These are phyloP conservation scores for Lepus townsendii DNA, from an alignment of 2,797 vertebrate species.

Conservation along the genomic window DNA sequence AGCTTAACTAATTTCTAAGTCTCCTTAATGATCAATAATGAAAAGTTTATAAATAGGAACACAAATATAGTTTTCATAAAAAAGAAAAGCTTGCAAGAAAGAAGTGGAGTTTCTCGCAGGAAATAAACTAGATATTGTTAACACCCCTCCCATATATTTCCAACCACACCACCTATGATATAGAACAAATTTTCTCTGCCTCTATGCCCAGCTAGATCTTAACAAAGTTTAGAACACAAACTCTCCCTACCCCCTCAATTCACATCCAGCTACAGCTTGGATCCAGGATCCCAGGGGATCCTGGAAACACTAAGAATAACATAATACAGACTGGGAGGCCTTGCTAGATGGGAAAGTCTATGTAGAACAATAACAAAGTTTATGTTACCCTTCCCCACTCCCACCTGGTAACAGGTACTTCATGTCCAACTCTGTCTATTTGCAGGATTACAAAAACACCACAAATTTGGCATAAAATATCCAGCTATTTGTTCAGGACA, in stretches of 20 bases:
- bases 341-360: not conserved
- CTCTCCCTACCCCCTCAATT: constrained; percentile 59
- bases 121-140: constrained; percentile 59
- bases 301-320: constrained; percentile 18
- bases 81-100: not conserved
- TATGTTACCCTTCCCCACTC: not conserved
- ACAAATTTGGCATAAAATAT: not conserved
- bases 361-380: not conserved
- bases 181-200: constrained; percentile 54
- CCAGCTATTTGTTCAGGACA: not conserved
- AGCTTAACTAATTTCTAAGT: not conserved
- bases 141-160: constrained; percentile 45
- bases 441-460: not conserved
- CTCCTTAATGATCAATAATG: not conserved
- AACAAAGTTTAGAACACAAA: constrained; percentile 30
- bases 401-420: not conserved
- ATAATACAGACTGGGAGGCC: not conserved
- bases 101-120: constrained; percentile 9
- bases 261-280: not conserved
- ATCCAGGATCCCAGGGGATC: constrained; percentile 59
- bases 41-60: constrained; percentile 23
- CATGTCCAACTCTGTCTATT: not conserved
- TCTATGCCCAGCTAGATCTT: constrained; percentile 15
- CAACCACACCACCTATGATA: constrained; percentile 54
- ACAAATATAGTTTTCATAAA: not conserved